Evolutionary conservation across 2,888 invertebrate genomes (phyloP).

Genomic region (Lochmaea capreae): DNA sequence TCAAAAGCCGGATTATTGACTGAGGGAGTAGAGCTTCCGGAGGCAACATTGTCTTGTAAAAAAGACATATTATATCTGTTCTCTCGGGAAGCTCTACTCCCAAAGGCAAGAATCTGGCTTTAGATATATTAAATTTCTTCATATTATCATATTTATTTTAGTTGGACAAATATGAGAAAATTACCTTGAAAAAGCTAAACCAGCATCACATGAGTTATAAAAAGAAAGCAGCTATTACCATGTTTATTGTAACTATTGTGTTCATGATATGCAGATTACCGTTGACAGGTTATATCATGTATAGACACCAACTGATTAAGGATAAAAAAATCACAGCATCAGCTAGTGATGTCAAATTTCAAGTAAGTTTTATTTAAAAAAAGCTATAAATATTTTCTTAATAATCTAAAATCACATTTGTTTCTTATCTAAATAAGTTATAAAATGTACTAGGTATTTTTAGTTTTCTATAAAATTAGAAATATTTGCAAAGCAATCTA

Average conservation of each 20-base stretch:
- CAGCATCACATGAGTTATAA: slow-evolving; percentile 74
- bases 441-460: background rate
- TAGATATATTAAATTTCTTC: too few relatives aligned
- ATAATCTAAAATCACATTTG: background rate
- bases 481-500: too few relatives aligned
- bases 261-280: slow-evolving; percentile 79
- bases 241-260: slow-evolving; percentile 76
- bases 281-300: slow-evolving; percentile 78
- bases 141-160: slow-evolving; percentile 60
- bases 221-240: slow-evolving; percentile 76
- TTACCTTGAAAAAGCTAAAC: slow-evolving; percentile 72
- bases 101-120: too few relatives aligned
- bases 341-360: slow-evolving; percentile 46
- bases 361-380: slow-evolving; percentile 41
- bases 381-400: background rate
- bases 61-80: too few relatives aligned
- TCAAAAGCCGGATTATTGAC: too few relatives aligned
- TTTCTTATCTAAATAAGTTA: slow-evolving; percentile 1
- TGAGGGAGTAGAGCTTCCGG: too few relatives aligned
- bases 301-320: slow-evolving; percentile 69
- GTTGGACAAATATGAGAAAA: slow-evolving; percentile 74
- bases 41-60: too few relatives aligned
- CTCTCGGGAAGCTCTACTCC: too few relatives aligned
- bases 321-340: slow-evolving; percentile 50
- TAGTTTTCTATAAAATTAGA: too few relatives aligned